A percentile compares a stretch with the other conserved stretches of the same genome.
phyloP scores from a whole-genome alignment of 2,113 vertebrate genomes.

The Nothocercus julius region DNA sequence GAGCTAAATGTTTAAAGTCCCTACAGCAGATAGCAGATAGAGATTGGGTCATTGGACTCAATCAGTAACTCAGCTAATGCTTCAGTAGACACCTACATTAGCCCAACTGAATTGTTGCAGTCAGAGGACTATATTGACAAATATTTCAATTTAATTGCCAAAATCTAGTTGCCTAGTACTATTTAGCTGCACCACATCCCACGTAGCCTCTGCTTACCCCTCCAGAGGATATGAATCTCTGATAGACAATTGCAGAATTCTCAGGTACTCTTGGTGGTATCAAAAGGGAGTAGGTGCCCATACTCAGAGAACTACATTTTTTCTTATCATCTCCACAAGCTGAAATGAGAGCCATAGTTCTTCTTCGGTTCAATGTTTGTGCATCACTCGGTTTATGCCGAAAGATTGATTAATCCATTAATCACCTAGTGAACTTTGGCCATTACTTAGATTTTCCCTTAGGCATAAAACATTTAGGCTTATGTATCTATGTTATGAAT shows the following conservation, averaged over 20 bases:
- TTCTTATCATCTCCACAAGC: background rate
- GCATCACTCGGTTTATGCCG: background rate
- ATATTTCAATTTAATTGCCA: background rate
- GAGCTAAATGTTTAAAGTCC: background rate
- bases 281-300: fast-evolving
- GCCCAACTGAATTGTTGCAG: background rate
- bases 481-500: background rate
- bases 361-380: background rate
- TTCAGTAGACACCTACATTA: background rate
- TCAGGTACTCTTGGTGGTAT: background rate
- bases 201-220: background rate
- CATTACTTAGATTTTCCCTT: background rate
- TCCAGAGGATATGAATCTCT: background rate
- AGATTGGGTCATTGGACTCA: background rate
- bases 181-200: background rate
- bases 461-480: background rate
- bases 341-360: background rate
- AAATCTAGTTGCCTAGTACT: background rate
- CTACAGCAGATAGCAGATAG: fast-evolving
- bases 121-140: background rate
- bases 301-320: background rate
- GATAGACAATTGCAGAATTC: background rate
- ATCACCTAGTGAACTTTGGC: background rate
- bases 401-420: background rate
- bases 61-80: background rate